phyloP scores from a whole-genome alignment of 2,797 vertebrate genomes.

The Poeciliopsis turneri region DNA sequence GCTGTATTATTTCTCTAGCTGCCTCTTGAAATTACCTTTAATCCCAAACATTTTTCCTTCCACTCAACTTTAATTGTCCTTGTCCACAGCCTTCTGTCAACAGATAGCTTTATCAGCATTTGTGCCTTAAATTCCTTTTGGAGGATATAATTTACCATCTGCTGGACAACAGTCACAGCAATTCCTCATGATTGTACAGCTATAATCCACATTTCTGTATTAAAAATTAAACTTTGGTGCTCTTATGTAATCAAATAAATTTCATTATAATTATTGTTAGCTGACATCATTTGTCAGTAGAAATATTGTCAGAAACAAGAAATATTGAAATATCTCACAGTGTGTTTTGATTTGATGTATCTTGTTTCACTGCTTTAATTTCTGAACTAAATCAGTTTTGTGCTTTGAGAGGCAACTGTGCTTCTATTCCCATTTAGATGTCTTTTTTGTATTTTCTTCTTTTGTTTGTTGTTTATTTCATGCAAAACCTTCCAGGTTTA shows the following conservation, averaged over 20 bases:
- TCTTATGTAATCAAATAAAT: neutral
- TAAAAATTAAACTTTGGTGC: neutral
- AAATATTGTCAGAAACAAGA: neutral
- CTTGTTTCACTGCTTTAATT: neutral
- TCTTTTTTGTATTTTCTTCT: neutral
- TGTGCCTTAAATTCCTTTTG: neutral
- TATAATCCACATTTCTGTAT: neutral
- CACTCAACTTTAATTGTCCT: neutral
- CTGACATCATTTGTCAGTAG: neutral
- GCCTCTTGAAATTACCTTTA: neutral
- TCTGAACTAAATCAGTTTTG: neutral
- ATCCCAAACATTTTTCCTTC: neutral
- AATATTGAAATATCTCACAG: neutral
- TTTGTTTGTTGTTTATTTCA: neutral
- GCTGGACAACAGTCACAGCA: neutral
- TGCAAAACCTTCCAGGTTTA: constrained; percentile 83
- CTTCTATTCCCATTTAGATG: neutral
- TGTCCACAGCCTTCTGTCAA: neutral
- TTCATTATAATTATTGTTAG: neutral
- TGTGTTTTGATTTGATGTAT: neutral
- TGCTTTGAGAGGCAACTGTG: neutral
- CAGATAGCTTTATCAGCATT: neutral
- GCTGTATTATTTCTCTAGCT: neutral
- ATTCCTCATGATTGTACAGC: neutral
- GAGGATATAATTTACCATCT: too few species aligned